Base-by-base conservation (phyloP, 2,888 invertebrate species). In the Melanotus villosus region DNA sequence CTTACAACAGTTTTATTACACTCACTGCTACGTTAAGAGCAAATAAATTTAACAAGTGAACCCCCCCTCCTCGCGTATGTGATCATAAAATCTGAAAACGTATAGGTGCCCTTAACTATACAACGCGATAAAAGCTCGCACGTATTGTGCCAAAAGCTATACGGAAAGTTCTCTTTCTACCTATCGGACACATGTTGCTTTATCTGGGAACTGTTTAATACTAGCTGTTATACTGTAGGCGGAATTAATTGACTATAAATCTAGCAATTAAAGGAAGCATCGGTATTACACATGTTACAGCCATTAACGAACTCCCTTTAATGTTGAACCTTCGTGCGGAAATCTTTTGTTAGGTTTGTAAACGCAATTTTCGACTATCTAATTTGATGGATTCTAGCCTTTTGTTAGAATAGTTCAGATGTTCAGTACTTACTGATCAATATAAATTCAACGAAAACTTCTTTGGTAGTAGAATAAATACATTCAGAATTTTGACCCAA, bases 41-140 rank as follows among this genome's bases (percentile, higher is more conserved):
- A 47, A 47, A 47, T 47, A 47, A 47, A 47, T 47, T 47, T 47
- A 12, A 23, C 23, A 47, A 23, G 47, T 47, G 23, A n/a, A n/a
- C n/a, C n/a, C n/a, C n/a, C n/a, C n/a, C n/a, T 19, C 47, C 23
- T 12, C 45, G 23, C 10, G 12, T 47, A 47, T 47, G 47, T 10
- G 3, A 23, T 26, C 47, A 23, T 47, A 47, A 47, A 47, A 19
- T 47, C 47, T 21, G 12, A 6, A 47, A 47, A 47, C 41, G 41
- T 16, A n/a, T n/a, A 41, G 41, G 41, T 41, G 16, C 41, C 26
- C n/a, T n/a, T n/a, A n/a, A n/a, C n/a, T n/a, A 1, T 34, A n/a
- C 2, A 9, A 9, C 12, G 12, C 47, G 23, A 47, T 47, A 47
- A 47, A 47, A 23, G 43, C 43, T 43, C 5, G 43, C 43, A 43